Evolutionary conservation across 2,888 invertebrate species (phyloP), one percentile per base, ranked within the genome.

Genomic region (Frankliniella fusca): DNA sequence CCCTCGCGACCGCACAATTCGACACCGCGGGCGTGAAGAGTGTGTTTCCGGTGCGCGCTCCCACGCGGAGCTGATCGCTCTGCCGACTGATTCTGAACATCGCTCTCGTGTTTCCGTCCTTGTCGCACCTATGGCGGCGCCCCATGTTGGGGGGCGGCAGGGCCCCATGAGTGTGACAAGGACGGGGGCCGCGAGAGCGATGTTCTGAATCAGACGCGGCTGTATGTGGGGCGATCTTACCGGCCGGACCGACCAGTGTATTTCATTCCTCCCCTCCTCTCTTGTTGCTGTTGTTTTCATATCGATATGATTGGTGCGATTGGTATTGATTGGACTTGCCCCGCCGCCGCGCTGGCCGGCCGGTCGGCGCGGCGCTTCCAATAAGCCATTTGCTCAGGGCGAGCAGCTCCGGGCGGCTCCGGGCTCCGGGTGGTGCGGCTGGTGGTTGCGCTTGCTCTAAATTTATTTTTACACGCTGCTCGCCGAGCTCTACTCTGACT

Each of bases 1-100:
- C 70, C 27, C 70, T 23, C 27, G 7, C 70, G 70, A 76, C 70
- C 70, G 27, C 70, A 76, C 12, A 23, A 27, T 76, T 76, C 27
- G 70, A 76, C 70, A 76, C 70, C 27, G 70, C 70, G 70, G 70
- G 70, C 70, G 70, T 76, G 70, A 76, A 76, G 27, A 12, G 70
- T n/a, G 70, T 23, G 27, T 76, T 76, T 76, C 70, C 70, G 70
- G 70, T 76, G 38, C 38, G 38, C 38, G 38, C 38, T 38, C 38
- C 38, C 38, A 38, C 38, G 38, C 38, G 5, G 38, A 38, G 38
- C 38, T 38, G 38, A 38, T 38, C 38, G 38, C 38, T 38, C 38
- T 38, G n/a, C n/a, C n/a, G n/a, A n/a, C n/a, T n/a, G n/a, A n/a
- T n/a, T n/a, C n/a, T n/a, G n/a, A n/a, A n/a, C n/a, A n/a, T n/a